Conservation (phyloP, 2,797 vertebrate genomes). For the Myotis findleyi region DNA sequence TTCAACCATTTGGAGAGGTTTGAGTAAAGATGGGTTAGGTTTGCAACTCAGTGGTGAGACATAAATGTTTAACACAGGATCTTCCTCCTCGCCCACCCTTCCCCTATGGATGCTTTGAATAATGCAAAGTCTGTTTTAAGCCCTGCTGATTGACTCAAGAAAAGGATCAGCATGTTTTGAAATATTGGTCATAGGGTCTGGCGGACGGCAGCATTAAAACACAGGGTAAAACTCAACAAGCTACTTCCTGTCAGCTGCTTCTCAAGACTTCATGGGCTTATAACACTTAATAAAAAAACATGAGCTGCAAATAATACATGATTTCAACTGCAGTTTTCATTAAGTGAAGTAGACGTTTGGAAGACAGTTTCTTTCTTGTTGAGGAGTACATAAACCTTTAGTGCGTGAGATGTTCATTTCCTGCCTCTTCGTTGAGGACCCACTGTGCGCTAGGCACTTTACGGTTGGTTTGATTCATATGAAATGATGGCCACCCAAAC, state of each 20-base stretch:
- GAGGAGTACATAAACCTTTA: background rate
- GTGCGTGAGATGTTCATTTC: background rate
- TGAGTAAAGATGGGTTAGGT: conserved; percentile 84
- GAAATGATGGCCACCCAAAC: background rate
- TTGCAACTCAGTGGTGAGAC: conserved; percentile 80
- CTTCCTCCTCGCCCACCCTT: conserved; percentile 66
- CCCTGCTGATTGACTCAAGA: conserved; percentile 77
- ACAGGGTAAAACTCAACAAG: conserved; percentile 71
- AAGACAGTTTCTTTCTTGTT: conserved; percentile 2
- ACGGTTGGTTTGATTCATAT: background rate
- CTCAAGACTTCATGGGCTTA: conserved; percentile 26
- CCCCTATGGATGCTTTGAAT: conserved; percentile 76
- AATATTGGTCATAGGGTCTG: conserved; percentile 74
- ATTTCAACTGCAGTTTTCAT: conserved; percentile 65
- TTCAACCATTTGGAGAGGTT: conserved; percentile 80
- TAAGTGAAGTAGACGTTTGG: conserved; percentile 16
- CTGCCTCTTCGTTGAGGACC: background rate
- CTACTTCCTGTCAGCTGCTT: conserved; percentile 73
- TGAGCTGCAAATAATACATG: conserved; percentile 73
- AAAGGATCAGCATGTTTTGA: conserved; percentile 80
- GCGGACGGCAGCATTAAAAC: conserved; percentile 80
- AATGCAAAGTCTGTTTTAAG: conserved; percentile 82
- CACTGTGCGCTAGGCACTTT: background rate
- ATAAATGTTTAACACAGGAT: conserved; percentile 81
- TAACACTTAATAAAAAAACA: conserved; percentile 75